Base-by-base conservation (phyloP, 2,797 vertebrate species). In the Meda fulgida region DNA sequence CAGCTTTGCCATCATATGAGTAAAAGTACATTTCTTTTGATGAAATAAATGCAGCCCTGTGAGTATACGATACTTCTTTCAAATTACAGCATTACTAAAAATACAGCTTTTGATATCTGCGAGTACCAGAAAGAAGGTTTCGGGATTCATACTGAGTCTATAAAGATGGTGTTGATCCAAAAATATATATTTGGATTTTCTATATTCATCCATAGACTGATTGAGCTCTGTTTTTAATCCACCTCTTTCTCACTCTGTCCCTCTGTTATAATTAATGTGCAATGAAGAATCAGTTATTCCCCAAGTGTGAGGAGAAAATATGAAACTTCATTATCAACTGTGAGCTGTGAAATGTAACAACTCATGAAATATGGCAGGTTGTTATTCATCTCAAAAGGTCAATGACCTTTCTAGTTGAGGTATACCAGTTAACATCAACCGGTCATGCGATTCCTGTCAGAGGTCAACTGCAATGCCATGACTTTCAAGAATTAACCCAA, bases 331-430 rank as follows among this genome's bases (percentile, higher is more conserved):
- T 55, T 65, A 14, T 53, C 26, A 72, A 31, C 38, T 69, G 73
- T 71, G 69, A 23, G 72, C 80, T 71, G 23, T 53, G 60, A 31
- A 29, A 48, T 69, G 36, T 23, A 65, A 60, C 36, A 43, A 13
- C 23, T 36, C 4, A 58, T 13, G 3, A 14, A 46, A 36, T 23
- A 21, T 55, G 81, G 4, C 71, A 85, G 60, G 34, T 31, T 83
- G 48, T 85, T 77, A 85, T 83, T 66, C 38, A 31, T 65, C 53
- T 78, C 78, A 70, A 43, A 51, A 71, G 80, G 36, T 53, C 55
- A 11, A 43, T 26, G 78, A 69, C 34, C 13, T 63, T 10, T 48
- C 60, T 31, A 51, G 18, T 51, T 19, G 16, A 73, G 43, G 29
- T 75, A 29, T 75, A 48, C 72, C 8, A 67, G 23, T 75, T 34